Conservation (phyloP, 2,113 vertebrate species). For the Ginglymostoma cirratum region DNA sequence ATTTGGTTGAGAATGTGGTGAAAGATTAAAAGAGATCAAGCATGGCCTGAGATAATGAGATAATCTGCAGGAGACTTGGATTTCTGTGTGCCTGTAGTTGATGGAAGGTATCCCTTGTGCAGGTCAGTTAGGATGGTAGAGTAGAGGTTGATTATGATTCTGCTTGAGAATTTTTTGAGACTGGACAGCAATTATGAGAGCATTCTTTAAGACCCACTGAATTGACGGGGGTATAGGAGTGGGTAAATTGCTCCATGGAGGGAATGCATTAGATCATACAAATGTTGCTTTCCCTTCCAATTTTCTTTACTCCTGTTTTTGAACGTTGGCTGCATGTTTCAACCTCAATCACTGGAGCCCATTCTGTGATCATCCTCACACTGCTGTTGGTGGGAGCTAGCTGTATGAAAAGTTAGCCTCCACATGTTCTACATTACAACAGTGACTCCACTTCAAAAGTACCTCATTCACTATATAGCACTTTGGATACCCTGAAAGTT, state of each 20-base stretch:
- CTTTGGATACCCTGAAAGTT: background rate
- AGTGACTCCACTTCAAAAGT: background rate
- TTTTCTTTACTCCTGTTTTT: background rate
- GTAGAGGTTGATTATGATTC: background rate
- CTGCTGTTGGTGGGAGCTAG: background rate
- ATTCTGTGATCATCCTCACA: background rate
- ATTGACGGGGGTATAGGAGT: background rate
- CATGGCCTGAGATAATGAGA: background rate
- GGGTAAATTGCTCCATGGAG: background rate
- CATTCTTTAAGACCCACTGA: background rate
- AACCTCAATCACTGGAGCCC: too few relatives aligned
- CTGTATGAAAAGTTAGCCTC: background rate
- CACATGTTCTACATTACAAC: background rate
- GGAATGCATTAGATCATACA: background rate
- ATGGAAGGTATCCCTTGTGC: background rate
- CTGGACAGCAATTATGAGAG: background rate
- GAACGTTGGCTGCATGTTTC: too few relatives aligned
- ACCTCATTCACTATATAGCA: background rate
- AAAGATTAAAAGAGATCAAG: conserved; percentile 5
- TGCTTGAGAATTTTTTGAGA: background rate
- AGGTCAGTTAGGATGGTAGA: background rate
- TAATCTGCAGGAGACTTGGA: background rate
- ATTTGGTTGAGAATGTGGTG: background rate
- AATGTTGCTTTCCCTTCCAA: background rate
- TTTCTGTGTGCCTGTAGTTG: background rate